Conservation (phyloP, 2,797 vertebrate species). For the Pangasius macronema region DNA sequence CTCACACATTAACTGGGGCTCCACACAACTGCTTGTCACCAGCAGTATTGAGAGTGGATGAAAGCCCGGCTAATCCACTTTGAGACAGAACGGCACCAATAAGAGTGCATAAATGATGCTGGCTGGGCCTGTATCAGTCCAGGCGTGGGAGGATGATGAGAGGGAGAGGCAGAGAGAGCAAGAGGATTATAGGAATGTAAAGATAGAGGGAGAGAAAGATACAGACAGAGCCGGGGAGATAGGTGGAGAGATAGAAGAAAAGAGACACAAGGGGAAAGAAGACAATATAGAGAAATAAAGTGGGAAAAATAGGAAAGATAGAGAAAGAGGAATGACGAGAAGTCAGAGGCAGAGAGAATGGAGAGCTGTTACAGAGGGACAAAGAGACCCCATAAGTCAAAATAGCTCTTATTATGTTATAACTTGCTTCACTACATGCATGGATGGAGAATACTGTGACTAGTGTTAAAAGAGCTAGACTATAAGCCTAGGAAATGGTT, state of each 20-base stretch:
- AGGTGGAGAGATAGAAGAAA: not conserved
- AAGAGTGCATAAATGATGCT: constrained; percentile 41
- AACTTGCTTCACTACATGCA: not conserved
- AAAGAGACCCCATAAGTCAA: constrained; percentile 13
- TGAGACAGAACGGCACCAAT: constrained; percentile 39
- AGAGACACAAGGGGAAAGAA: not conserved
- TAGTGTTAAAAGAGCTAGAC: not conserved
- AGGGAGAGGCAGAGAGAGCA: not conserved
- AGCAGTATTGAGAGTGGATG: constrained; percentile 41
- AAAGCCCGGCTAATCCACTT: constrained; percentile 47
- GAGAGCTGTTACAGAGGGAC: not conserved
- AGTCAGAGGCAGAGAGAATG: not conserved
- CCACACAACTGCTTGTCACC: constrained; percentile 37
- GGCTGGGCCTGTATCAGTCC: constrained; percentile 19
- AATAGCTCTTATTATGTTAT: constrained; percentile 31
- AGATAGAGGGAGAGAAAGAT: not conserved
- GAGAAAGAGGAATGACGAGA: not conserved
- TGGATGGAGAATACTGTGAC: not conserved
- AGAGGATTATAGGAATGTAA: constrained; percentile 19
- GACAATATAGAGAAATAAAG: not conserved
- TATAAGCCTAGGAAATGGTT: not conserved
- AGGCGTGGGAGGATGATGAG: constrained; percentile 18
- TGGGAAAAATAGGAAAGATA: not conserved
- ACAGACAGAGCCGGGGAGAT: not conserved
- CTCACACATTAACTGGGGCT: constrained; percentile 29